A percentile compares a stretch with the other conserved stretches of the same genome.
These are phyloP conservation scores for Motacilla alba DNA, from an alignment of 2,113 vertebrate genomes.

Conservation along the genomic window DNA sequence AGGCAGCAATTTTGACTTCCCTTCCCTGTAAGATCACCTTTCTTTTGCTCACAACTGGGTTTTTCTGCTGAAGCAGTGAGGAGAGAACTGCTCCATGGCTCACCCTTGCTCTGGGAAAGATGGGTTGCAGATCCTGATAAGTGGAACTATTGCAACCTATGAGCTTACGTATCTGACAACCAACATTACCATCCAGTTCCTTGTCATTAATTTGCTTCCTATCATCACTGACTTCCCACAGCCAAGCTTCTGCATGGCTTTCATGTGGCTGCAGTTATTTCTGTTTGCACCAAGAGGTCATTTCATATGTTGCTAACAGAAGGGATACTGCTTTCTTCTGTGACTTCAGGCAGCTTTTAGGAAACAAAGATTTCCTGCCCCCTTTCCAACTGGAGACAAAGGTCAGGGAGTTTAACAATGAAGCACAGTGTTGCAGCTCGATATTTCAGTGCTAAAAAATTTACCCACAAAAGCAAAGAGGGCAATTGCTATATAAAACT, in stretches of 20 bases:
- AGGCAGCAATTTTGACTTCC: background rate
- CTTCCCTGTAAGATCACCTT: background rate
- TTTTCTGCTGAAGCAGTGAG: background rate
- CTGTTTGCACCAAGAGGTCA: slow-evolving; percentile 1
- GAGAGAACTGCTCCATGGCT: background rate
- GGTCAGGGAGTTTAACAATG: slow-evolving; percentile 32
- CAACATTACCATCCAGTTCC: background rate
- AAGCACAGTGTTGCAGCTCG: background rate
- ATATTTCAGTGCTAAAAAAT: slow-evolving; percentile 2
- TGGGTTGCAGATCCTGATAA: background rate
- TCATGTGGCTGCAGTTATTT: background rate
- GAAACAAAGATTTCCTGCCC: slow-evolving; percentile 56
- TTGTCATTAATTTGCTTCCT: background rate
- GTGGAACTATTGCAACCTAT: background rate
- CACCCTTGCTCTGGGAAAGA: background rate
- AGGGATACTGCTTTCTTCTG: slow-evolving; percentile 30
- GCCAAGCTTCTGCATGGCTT: background rate
- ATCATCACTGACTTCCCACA: background rate
- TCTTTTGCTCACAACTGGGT: background rate
- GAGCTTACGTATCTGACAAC: background rate
- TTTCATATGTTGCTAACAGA: background rate
- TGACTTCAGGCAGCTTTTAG: slow-evolving; percentile 50
- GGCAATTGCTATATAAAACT: background rate
- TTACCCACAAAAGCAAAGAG: background rate
- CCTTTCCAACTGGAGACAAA: slow-evolving; percentile 48